Evolutionary conservation across 2,113 vertebrate genomes (phyloP).

Genomic region (Arizona elegans): DNA sequence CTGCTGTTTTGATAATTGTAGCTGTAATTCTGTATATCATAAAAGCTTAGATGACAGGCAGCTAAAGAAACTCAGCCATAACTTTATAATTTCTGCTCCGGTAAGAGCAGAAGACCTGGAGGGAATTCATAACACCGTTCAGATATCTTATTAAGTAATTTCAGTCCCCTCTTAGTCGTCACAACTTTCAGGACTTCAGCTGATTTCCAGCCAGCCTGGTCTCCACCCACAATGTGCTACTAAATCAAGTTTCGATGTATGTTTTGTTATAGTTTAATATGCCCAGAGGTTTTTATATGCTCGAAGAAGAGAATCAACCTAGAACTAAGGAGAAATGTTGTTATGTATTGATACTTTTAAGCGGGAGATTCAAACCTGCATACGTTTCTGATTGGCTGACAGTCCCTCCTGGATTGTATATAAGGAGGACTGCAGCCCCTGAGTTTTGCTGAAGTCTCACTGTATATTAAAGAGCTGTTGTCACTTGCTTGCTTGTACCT

Average conservation of each 20-base stretch:
- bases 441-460: too few species aligned
- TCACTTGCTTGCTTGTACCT: too few species aligned
- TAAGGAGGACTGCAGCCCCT: too few species aligned
- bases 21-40: background rate
- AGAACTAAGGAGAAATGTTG: background rate
- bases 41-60: background rate
- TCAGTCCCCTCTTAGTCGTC: background rate
- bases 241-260: background rate
- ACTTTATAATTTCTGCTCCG: background rate
- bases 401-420: too few species aligned
- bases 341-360: too few species aligned
- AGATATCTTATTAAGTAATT: background rate
- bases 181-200: background rate
- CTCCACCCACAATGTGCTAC: background rate
- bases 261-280: background rate
- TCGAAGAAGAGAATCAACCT: background rate
- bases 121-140: background rate
- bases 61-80: background rate
- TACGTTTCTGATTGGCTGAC: too few species aligned
- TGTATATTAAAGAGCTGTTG: too few species aligned
- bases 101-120: background rate
- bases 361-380: too few species aligned
- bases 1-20: background rate
- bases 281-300: background rate
- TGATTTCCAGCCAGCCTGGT: background rate